Conservation (phyloP, 2,113 vertebrate species). For the Gobio gobio region DNA sequence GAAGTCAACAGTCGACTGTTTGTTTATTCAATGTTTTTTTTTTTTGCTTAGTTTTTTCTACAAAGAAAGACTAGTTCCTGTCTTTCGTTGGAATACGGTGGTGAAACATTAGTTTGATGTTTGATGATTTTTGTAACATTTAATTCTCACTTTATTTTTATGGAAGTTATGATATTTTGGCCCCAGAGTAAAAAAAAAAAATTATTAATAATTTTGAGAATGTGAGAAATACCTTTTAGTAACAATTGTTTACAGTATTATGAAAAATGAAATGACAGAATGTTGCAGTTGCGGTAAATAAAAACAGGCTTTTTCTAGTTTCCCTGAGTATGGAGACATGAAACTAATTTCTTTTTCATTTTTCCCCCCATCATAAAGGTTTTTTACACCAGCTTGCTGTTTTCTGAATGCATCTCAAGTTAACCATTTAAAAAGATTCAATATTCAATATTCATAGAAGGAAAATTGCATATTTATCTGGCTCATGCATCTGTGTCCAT, state of each 20-base stretch:
- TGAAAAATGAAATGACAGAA: neutral
- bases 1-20: conserved; percentile 16
- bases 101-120: neutral
- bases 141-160: neutral
- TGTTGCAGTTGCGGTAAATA: too few relatives aligned
- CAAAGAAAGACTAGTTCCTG: neutral
- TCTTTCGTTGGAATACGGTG: neutral
- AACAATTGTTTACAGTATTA: neutral
- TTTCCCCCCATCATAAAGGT: neutral
- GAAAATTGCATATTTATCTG: neutral
- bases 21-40: neutral
- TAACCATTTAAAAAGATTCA: neutral
- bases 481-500: neutral
- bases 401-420: neutral
- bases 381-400: neutral
- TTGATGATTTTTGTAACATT: neutral
- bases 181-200: neutral
- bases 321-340: neutral
- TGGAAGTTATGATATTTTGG: neutral
- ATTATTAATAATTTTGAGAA: neutral
- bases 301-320: neutral
- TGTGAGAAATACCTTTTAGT: neutral
- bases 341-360: neutral
- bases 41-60: too few relatives aligned
- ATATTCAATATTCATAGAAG: neutral